A percentile compares a stretch with the other conserved stretches of the same genome.
Evolutionary conservation across 2,888 invertebrate genomes (phyloP).

Genomic region (Leptogaster cylindrica): DNA sequence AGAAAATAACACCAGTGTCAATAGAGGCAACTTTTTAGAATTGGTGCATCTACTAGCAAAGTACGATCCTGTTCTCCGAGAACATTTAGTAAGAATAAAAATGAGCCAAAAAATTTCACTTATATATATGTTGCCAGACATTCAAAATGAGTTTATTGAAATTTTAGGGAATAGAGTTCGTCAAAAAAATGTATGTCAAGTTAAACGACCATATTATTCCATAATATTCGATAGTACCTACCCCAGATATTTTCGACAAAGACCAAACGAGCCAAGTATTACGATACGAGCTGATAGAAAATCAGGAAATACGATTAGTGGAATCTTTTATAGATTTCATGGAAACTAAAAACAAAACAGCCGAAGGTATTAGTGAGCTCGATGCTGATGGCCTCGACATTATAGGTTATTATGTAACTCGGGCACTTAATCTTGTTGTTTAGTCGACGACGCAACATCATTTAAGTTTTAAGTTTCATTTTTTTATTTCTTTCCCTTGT

Average conservation of each 20-base stretch:
- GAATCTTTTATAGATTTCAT: not conserved
- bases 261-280: not conserved
- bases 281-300: not conserved
- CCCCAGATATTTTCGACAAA: too few species aligned
- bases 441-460: too few species aligned
- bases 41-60: not conserved
- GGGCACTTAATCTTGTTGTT: too few species aligned
- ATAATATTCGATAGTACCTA: constrained; percentile 41
- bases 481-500: too few species aligned
- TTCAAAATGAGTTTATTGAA: not conserved
- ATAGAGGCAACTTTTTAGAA: not conserved
- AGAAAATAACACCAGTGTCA: not conserved
- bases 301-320: not conserved
- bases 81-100: not conserved
- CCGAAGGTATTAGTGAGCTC: constrained; percentile 13
- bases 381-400: constrained; percentile 29
- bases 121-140: not conserved
- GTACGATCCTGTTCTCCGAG: not conserved
- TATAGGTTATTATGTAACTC: too few species aligned
- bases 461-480: too few species aligned
- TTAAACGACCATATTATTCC: constrained; percentile 42
- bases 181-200: too few species aligned
- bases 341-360: not conserved
- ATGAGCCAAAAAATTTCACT: not conserved
- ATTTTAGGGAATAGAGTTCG: not conserved